A percentile compares a stretch with the other conserved stretches of the same genome.
Conservation (phyloP, 1,140 invertebrate genomes). For the Aphaenogaster rudis region DNA sequence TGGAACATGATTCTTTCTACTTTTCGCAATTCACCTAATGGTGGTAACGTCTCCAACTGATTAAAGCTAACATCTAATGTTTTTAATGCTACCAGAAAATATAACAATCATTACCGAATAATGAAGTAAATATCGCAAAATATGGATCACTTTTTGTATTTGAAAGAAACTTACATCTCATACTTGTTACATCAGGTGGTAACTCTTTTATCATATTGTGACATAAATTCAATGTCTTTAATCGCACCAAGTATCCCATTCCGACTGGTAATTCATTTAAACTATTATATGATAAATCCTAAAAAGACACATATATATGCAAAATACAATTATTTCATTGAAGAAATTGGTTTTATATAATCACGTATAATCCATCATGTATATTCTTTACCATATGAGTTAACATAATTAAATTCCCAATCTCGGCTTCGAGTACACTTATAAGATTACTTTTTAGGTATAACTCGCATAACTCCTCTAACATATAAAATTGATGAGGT, state of each 20-base stretch:
- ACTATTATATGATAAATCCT: slow-evolving; percentile 90
- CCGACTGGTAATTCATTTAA: slow-evolving; percentile 87
- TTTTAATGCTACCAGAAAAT: slow-evolving; percentile 85
- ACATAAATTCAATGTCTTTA: slow-evolving; percentile 88
- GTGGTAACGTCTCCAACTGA: slow-evolving; percentile 89
- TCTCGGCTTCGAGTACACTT: slow-evolving; percentile 88
- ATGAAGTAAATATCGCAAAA: slow-evolving; percentile 27
- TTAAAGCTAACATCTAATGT: slow-evolving; percentile 89
- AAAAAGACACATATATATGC: slow-evolving; percentile 59
- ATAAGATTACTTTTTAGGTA: slow-evolving; percentile 90
- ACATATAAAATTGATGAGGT: slow-evolving; percentile 89
- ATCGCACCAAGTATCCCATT: slow-evolving; percentile 88
- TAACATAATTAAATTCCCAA: slow-evolving; percentile 92
- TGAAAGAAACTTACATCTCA: slow-evolving; percentile 85
- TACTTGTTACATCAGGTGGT: slow-evolving; percentile 88
- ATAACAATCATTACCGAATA: slow-evolving; percentile 11
- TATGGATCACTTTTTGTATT: slow-evolving; percentile 30
- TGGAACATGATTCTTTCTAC: slow-evolving; percentile 93
- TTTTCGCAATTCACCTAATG: slow-evolving; percentile 92
- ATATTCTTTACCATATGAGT: slow-evolving; percentile 88
- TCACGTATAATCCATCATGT: neutral
- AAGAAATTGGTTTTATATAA: neutral
- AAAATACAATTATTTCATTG: slow-evolving; percentile 8
- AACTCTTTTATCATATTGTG: slow-evolving; percentile 88
- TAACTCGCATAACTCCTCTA: slow-evolving; percentile 90